Conservation (phyloP, 2,113 vertebrate genomes). For the Pachyramphus minor region DNA sequence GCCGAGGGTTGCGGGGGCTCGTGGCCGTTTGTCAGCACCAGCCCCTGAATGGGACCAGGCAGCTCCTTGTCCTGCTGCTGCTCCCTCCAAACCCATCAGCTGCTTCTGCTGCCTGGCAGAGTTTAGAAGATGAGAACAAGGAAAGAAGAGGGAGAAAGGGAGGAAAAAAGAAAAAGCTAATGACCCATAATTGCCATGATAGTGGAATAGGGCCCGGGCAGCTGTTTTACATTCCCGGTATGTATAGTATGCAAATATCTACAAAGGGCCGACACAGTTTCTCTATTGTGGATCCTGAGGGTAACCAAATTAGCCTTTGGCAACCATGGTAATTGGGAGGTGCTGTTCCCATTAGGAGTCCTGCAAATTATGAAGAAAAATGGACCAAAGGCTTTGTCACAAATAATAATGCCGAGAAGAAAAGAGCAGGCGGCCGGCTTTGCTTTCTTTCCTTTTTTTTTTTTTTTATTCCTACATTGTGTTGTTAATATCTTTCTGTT, state of each 20-base stretch:
- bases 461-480: constrained; percentile 69
- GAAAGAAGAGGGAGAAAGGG: constrained; percentile 47
- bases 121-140: constrained; percentile 71
- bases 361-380: constrained; percentile 85
- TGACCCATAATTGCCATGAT: constrained; percentile 81
- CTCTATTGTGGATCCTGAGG: constrained; percentile 80
- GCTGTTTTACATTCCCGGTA: constrained; percentile 83
- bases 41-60: not conserved
- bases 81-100: constrained; percentile 66
- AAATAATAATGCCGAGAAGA: constrained; percentile 80
- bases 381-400: constrained; percentile 81
- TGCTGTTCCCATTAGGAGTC: constrained; percentile 85
- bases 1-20: not conserved
- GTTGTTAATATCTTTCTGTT: constrained; percentile 76
- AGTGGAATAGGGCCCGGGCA: constrained; percentile 78
- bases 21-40: not conserved
- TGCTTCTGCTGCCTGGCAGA: constrained; percentile 70
- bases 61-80: constrained; percentile 8
- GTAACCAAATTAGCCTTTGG: constrained; percentile 86
- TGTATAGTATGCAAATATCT: constrained; percentile 85
- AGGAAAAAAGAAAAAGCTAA: constrained; percentile 62
- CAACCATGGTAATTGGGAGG: constrained; percentile 84
- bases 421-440: constrained; percentile 77
- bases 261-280: constrained; percentile 80
- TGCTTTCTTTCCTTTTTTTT: constrained; percentile 1